These are phyloP conservation scores for Melieria omissa DNA, from an alignment of 2,888 invertebrate species.

Conservation along the genomic window DNA sequence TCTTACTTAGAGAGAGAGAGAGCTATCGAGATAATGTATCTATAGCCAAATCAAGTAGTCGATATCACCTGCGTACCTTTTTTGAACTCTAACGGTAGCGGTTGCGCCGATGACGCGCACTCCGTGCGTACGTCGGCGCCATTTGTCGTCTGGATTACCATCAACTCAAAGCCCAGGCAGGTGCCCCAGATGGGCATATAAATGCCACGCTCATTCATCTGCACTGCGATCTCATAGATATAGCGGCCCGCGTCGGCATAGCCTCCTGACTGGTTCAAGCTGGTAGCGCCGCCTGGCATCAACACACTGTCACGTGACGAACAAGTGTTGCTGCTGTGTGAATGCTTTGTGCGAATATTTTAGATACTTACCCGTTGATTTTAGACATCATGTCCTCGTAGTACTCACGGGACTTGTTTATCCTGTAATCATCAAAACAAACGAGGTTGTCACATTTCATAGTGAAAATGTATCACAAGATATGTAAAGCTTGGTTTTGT, in stretches of 20 bases:
- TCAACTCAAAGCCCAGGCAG: constrained; percentile 87
- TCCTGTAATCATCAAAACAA: too few species aligned
- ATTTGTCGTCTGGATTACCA: constrained; percentile 73
- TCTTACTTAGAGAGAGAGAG: too few species aligned
- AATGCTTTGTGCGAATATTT: not conserved
- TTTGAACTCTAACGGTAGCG: constrained; percentile 76
- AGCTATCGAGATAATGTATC: too few species aligned
- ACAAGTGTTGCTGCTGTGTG: too few species aligned
- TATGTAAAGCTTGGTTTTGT: too few species aligned
- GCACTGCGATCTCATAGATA: constrained; percentile 75
- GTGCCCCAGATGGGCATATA: constrained; percentile 90
- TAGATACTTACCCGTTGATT: constrained; percentile 75
- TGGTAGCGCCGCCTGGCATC: constrained; percentile 84
- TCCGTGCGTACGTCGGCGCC: constrained; percentile 71
- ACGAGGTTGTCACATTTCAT: too few species aligned
- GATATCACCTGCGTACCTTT: constrained; percentile 59
- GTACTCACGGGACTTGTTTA: constrained; percentile 65
- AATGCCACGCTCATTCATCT: constrained; percentile 74
- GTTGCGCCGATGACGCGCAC: constrained; percentile 73
- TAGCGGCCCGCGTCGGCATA: constrained; percentile 81
- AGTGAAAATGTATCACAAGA: too few species aligned
- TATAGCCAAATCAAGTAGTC: too few species aligned
- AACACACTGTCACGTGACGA: constrained; percentile 70
- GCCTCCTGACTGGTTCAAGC: constrained; percentile 76
- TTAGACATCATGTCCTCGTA: constrained; percentile 72